Base-by-base conservation (phyloP, 1,140 invertebrate genomes). In the Chlorops oryzae region DNA sequence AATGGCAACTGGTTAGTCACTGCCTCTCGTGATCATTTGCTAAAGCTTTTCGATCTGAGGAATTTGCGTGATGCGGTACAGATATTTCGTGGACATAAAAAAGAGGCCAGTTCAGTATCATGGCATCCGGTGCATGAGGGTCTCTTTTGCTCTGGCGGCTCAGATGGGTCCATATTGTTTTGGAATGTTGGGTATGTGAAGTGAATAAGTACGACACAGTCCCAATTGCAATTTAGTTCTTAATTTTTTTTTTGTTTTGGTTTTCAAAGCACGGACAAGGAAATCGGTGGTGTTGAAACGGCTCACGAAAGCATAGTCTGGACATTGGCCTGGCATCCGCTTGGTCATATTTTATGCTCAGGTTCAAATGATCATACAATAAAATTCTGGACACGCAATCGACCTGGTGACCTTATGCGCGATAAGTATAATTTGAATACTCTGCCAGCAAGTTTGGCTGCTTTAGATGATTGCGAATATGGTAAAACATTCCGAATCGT, bases 1-100 rank as follows among this genome's bases (percentile, higher is more conserved):
- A 99, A 99, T 79, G 97, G 97, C 2, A 98, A 99, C 73, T 99
- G 97, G 96, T 73, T 99, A 28, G 84, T 99, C n/a, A 98, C 96
- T 10, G 96, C 94, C 0, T 98, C 95, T 9, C 78, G 97, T 51
- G 97, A 99, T 77, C 96, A 99, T 78, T 77, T 99, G 35, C 78
- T 99, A 3, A 99, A 99, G 74, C 74, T 99, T 25, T 99, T 99
- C 76, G 97, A 99, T 73, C 86, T 99, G 57, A 80, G 97, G 45
- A 97, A 98, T 76, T 78, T 99, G 61, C 82, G 81, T 52, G 86
- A 89, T 69, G 96, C 98, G 74, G 78, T 99, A 22, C 94, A 98
- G 78, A 88, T 92, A 7, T 99, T 98, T 73, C 82, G 95, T 58
- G 96, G 96, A 3, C 96, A 99, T 66, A 99, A 99, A 69, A 97